These are phyloP conservation scores for Cheilosia variabilis DNA, from an alignment of 2,888 invertebrate species.

Conservation along the genomic window DNA sequence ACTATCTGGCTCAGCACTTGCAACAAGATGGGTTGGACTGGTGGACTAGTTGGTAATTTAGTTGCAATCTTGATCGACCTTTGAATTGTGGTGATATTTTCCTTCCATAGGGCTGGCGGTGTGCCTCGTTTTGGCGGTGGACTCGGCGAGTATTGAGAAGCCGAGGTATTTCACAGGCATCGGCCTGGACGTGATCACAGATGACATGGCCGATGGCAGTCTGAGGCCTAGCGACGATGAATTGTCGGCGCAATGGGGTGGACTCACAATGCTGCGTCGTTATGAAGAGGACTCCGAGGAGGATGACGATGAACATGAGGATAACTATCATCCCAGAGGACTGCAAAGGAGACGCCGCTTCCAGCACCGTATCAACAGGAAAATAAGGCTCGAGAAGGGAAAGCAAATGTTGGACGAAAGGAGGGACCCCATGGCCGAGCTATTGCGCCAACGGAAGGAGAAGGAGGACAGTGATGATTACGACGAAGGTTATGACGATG, in stretches of 20 bases:
- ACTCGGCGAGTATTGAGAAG: constrained; percentile 40
- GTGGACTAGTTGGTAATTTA: constrained; percentile 45
- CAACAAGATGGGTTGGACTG: constrained; percentile 46
- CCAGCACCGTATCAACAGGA: not conserved
- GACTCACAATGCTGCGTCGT: not conserved
- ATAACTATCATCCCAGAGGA: not conserved
- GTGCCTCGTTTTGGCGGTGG: constrained; percentile 12
- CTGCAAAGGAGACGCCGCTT: not conserved
- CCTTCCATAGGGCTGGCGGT: constrained; percentile 25
- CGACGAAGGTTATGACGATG: constrained; percentile 13
- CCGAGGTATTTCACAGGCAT: constrained; percentile 23
- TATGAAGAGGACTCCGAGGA: not conserved
- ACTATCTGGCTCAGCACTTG: constrained; percentile 40
- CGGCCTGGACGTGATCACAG: constrained; percentile 39
- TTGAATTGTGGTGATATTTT: not conserved
- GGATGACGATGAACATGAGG: not conserved
- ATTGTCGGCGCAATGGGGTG: constrained; percentile 28
- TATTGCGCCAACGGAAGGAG: constrained; percentile 16
- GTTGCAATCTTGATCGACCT: constrained; percentile 19
- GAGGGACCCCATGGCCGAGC: constrained; percentile 11
- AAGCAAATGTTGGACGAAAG: not conserved
- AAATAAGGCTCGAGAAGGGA: not conserved
- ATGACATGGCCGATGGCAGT: constrained; percentile 29
- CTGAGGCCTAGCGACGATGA: constrained; percentile 12
- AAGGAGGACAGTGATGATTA: constrained; percentile 12